Conservation (phyloP, 2,797 vertebrate genomes). For the Balearica regulorum region DNA sequence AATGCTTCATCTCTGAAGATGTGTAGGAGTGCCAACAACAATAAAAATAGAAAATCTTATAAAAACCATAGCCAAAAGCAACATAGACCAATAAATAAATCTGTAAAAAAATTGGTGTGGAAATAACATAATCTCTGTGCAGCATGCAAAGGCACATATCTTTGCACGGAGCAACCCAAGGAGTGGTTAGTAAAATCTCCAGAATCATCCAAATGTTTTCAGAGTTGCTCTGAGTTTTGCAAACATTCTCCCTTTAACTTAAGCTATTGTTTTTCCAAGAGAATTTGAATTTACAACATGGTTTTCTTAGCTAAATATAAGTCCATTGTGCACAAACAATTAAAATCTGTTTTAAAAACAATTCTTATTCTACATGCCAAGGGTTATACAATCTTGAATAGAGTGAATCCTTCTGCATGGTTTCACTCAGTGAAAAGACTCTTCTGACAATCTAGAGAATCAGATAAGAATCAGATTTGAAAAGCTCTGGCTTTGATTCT, state of each 20-base stretch:
- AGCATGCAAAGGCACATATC: background rate
- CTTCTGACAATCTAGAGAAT: background rate
- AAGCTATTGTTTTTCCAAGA: slow-evolving; percentile 41
- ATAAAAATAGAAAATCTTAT: slow-evolving; percentile 18
- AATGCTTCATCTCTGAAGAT: background rate
- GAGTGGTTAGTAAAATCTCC: background rate
- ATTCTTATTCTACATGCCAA: background rate
- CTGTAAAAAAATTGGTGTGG: background rate
- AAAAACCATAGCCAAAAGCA: background rate
- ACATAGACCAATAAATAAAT: slow-evolving; percentile 7
- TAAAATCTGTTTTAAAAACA: slow-evolving; percentile 23
- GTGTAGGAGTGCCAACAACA: slow-evolving; percentile 10
- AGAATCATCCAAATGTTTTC: background rate
- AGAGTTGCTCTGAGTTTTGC: background rate
- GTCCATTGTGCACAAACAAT: slow-evolving; percentile 50
- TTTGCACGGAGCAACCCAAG: background rate
- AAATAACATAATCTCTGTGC: background rate
- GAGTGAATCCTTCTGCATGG: background rate
- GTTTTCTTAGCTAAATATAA: slow-evolving; percentile 50
- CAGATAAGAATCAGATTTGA: background rate
- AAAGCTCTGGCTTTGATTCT: background rate
- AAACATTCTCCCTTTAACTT: slow-evolving; percentile 20
- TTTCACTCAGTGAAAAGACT: background rate
- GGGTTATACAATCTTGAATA: background rate
- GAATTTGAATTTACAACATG: slow-evolving; percentile 11